These are phyloP conservation scores for Thelaira solivaga DNA, from an alignment of 2,888 invertebrate genomes.

Conservation along the genomic window DNA sequence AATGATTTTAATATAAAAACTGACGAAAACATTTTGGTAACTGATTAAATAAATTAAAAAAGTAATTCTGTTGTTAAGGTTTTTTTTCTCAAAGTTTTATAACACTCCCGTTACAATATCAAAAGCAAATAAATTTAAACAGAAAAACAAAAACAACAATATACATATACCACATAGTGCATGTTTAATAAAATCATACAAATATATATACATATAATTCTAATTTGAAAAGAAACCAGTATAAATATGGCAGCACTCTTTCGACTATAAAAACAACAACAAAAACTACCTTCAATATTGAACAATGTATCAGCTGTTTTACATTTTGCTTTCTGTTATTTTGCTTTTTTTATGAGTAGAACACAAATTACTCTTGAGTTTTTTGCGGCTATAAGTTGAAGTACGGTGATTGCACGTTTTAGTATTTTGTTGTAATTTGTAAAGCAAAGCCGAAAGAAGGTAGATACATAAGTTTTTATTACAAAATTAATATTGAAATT, in stretches of 20 bases:
- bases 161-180: too few relatives aligned
- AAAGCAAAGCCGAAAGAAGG: slow-evolving; percentile 15
- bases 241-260: too few relatives aligned
- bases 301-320: background rate
- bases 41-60: background rate
- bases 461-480: slow-evolving; percentile 1
- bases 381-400: background rate
- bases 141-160: too few relatives aligned
- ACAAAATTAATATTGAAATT: background rate
- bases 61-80: background rate
- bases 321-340: background rate
- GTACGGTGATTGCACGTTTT: slow-evolving; percentile 49
- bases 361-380: slow-evolving; percentile 30
- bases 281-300: background rate
- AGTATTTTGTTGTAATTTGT: slow-evolving; percentile 40
- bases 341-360: background rate
- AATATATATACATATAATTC: too few relatives aligned
- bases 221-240: too few relatives aligned
- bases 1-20: background rate
- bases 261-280: too few relatives aligned
- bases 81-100: too few relatives aligned
- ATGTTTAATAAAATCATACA: too few relatives aligned
- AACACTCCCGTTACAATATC: too few relatives aligned
- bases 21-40: background rate
- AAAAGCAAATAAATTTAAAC: too few relatives aligned